Percentiles rank a stretch among this genome's conserved stretches.
phyloP scores from a whole-genome alignment of 2,888 invertebrate species.

The Oligia fasciuncula region DNA sequence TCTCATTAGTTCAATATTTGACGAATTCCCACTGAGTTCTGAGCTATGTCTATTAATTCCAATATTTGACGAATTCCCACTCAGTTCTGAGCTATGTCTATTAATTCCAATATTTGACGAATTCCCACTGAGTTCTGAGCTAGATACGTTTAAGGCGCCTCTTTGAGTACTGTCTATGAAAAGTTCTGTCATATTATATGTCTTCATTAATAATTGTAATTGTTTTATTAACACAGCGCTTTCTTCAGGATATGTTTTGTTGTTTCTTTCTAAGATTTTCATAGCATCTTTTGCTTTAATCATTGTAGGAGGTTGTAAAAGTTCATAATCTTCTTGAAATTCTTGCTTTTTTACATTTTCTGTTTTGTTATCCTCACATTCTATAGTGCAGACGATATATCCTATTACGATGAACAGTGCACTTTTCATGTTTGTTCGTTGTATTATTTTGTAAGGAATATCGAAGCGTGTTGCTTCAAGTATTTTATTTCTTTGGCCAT shows the following conservation, averaged over 20 bases:
- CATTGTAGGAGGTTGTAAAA: no score
- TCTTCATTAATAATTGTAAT: background rate
- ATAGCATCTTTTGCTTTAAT: conserved; percentile 5
- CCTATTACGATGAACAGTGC: conserved; percentile 3
- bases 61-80: background rate
- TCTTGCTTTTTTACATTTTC: background rate
- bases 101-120: background rate
- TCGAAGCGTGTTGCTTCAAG: background rate
- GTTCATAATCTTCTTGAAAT: background rate
- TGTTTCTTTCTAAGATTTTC: background rate
- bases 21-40: background rate
- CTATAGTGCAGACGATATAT: background rate
- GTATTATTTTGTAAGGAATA: background rate
- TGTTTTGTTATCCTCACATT: conserved; percentile 1
- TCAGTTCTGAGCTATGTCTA: background rate
- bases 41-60: no score
- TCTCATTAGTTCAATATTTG: background rate
- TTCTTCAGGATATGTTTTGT: background rate
- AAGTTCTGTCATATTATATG: conserved; percentile 18
- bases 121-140: background rate
- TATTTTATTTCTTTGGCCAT: conserved; percentile 14
- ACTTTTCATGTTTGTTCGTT: conserved; percentile 17
- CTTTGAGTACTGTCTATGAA: background rate
- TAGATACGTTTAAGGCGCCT: background rate
- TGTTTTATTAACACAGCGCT: background rate